Evolutionary conservation across 2,113 vertebrate species (phyloP).

Genomic region (Odontophorus gujanensis): DNA sequence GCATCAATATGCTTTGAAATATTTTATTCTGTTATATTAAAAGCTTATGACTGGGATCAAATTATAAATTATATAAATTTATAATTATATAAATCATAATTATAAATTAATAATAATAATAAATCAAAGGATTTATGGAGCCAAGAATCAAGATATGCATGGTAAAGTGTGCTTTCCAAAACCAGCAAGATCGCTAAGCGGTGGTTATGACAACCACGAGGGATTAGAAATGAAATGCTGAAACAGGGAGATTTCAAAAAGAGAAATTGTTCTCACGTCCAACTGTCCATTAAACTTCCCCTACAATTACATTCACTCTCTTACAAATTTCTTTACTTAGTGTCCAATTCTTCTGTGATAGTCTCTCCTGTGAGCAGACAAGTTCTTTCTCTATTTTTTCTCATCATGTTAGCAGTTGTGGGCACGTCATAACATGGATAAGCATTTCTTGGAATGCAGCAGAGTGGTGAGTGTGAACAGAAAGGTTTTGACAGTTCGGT

Average conservation of each 20-base stretch:
- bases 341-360: background rate
- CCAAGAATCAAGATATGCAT: background rate
- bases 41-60: background rate
- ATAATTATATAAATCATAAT: too few species aligned
- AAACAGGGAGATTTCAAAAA: background rate
- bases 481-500: background rate
- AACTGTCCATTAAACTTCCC: background rate
- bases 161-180: background rate
- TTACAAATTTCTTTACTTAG: background rate
- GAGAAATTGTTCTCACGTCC: background rate
- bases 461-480: background rate
- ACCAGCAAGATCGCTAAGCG: background rate
- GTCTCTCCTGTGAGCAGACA: background rate
- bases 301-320: background rate
- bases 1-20: background rate
- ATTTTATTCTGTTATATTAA: background rate
- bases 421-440: background rate
- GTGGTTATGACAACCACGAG: background rate
- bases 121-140: background rate
- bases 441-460: background rate
- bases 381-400: background rate
- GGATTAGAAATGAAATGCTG: background rate
- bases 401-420: background rate
- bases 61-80: background rate
- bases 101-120: too few species aligned